Evolutionary conservation across 2,797 vertebrate genomes (phyloP), one percentile per base, ranked within the genome.

Genomic region (Halcyon leucocephala): DNA sequence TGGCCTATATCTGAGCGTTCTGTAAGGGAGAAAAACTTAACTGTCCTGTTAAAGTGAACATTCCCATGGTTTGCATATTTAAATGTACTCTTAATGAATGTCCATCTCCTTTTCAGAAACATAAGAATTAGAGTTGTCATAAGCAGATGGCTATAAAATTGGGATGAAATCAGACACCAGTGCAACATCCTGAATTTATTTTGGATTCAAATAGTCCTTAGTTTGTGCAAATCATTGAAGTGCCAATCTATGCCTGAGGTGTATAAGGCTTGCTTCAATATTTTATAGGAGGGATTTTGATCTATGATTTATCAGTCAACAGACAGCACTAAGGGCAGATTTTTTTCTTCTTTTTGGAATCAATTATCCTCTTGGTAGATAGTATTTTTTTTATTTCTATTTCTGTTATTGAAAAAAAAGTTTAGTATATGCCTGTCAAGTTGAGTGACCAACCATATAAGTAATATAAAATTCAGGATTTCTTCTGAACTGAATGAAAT

Each of bases 231-330:
- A 93, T 97, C 94, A 97, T 97, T 98, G 93, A 97, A 96, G 95
- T 85, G 37, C 20, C 89, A 84, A 74, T 86, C 73, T 92, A 51
- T 72, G 76, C 94, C 89, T 83, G 82, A 95, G 79, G 89, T 97
- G 51, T 95, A 31, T 70, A 90, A 96, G 74, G 21, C 71, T 97
- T 85, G 57, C 46, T 97, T 98, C 97, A 97, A 97, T 98, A 97
- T 98, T 98, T 98, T 94, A 97, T 97, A 91, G 83, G 82, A 94
- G 66, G 74, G 83, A 96, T 97, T 98, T 98, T 98, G 96, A 98
- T 98, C 95, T 97, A 97, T 98, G 97, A 97, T 98, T 98, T 98
- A 97, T 97, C 94, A 98, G 95, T 94, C 95, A 98, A 95, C 95
- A 97, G 88, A 94, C 79, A 96, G 86, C 65, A 93, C 60, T 95